These are phyloP conservation scores for Caloenas nicobarica DNA, from an alignment of 2,113 vertebrate species.

Conservation along the genomic window DNA sequence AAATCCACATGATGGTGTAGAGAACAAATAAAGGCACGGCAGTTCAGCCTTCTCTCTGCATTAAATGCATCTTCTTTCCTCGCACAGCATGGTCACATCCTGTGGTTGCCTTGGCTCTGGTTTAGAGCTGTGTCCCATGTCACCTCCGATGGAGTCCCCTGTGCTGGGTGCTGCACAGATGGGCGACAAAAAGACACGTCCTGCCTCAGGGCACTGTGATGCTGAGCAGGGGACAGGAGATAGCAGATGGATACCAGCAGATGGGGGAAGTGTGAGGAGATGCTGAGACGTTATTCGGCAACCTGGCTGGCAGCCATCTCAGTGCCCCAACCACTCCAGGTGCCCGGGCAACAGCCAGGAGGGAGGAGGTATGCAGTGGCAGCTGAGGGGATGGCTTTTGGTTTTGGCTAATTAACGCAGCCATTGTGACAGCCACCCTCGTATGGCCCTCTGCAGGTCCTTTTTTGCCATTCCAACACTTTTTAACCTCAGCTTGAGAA, in stretches of 20 bases:
- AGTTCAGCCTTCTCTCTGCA: not conserved
- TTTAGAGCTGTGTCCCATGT: not conserved
- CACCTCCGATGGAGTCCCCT: rapidly evolving
- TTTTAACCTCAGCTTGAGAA: rapidly evolving
- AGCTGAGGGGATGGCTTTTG: rapidly evolving
- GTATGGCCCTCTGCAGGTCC: too few species aligned
- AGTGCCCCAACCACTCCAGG: rapidly evolving
- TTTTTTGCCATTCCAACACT: not conserved
- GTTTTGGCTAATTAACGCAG: not conserved
- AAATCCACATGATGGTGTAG: rapidly evolving
- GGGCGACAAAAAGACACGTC: not conserved
- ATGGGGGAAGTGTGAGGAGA: not conserved
- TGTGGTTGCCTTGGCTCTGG: not conserved
- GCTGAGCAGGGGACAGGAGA: not conserved
- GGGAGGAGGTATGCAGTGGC: rapidly evolving
- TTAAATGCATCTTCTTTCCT: not conserved
- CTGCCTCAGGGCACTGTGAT: not conserved
- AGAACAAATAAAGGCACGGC: not conserved
- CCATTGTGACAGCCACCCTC: not conserved
- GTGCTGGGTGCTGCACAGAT: not conserved
- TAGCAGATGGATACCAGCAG: not conserved
- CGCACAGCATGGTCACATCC: rapidly evolving
- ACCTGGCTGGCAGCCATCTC: not conserved
- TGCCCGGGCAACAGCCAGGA: not conserved
- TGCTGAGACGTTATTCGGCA: not conserved